phyloP scores from a whole-genome alignment of 2,888 invertebrate genomes.

The Reticulitermes lucifugus region DNA sequence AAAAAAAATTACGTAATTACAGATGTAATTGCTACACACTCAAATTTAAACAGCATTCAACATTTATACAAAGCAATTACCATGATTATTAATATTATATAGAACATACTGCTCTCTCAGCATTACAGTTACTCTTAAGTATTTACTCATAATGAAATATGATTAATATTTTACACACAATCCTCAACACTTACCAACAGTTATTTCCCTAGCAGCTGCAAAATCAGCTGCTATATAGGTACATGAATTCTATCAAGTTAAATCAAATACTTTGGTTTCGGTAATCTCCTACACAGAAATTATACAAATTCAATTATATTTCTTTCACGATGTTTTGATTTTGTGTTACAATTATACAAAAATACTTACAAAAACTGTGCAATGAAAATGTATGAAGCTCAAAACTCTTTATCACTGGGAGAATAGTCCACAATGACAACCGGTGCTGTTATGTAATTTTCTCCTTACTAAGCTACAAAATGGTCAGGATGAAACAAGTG shows the following conservation, averaged over 20 bases:
- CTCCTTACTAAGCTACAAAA: no score
- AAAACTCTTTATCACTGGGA: no score
- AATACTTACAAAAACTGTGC: no score
- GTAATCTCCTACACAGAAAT: neutral
- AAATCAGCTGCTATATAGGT: slow-evolving; percentile 26
- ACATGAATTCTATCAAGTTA: neutral
- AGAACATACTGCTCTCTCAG: neutral
- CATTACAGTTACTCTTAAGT: neutral
- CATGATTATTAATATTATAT: neutral
- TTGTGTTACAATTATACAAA: no score
- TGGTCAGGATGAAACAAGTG: no score
- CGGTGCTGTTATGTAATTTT: no score
- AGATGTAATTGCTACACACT: neutral
- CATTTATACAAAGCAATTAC: slow-evolving; percentile 15
- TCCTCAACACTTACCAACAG: slow-evolving; percentile 7
- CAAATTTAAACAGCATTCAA: slow-evolving; percentile 25
- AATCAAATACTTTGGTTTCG: slow-evolving; percentile 35
- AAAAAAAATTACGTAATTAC: neutral
- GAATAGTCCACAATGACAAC: no score
- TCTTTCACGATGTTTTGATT: no score
- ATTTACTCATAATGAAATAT: neutral
- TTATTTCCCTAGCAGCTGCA: slow-evolving; percentile 2
- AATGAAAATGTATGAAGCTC: no score
- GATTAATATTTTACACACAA: neutral
- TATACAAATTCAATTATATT: no score